Evolutionary conservation across 2,888 invertebrate species (phyloP).

Genomic region (Orgyia antiqua): DNA sequence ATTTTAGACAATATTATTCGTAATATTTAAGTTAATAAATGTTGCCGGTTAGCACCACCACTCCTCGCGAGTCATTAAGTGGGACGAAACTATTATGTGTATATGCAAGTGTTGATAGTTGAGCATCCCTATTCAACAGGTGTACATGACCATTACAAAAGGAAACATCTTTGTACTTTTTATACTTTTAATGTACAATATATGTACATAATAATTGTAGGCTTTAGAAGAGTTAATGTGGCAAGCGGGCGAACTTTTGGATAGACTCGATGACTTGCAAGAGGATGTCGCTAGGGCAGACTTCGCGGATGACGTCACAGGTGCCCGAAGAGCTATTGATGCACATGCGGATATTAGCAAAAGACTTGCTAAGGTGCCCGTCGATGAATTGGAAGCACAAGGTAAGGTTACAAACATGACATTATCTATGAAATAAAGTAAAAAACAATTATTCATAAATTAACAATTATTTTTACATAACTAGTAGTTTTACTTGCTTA

Average conservation of each 20-base stretch:
- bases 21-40: too few relatives aligned
- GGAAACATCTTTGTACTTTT: neutral
- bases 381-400: conserved; percentile 94
- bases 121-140: conserved; percentile 21
- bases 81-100: conserved; percentile 17
- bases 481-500: too few relatives aligned
- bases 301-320: conserved; percentile 95
- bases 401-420: conserved; percentile 72
- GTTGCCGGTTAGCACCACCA: too few relatives aligned
- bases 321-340: conserved; percentile 94
- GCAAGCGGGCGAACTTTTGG: conserved; percentile 95
- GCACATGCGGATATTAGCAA: conserved; percentile 96
- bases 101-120: conserved; percentile 24
- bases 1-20: too few relatives aligned
- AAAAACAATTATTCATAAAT: too few relatives aligned
- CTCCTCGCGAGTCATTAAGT: conserved; percentile 16
- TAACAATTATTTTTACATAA: too few relatives aligned
- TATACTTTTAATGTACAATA: neutral
- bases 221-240: conserved; percentile 97
- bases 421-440: too few relatives aligned
- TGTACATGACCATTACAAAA: conserved; percentile 12
- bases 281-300: conserved; percentile 95
- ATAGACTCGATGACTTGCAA: conserved; percentile 94
- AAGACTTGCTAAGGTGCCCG: conserved; percentile 94
- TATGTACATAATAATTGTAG: conserved; percentile 28